These are phyloP conservation scores for Philopotamus ludificatus DNA, from an alignment of 1,140 invertebrate species.

Conservation along the genomic window DNA sequence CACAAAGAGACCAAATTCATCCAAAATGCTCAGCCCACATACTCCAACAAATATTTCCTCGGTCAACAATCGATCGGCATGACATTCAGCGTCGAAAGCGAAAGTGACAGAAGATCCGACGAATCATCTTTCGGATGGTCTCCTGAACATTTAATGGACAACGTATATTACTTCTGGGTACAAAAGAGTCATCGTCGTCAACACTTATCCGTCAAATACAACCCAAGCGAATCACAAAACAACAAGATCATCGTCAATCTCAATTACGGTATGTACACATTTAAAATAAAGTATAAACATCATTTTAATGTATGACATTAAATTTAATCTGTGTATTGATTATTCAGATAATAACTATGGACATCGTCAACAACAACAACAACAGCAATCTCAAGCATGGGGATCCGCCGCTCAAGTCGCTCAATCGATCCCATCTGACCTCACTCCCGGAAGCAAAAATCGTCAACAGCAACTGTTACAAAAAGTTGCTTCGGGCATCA, in stretches of 20 bases:
- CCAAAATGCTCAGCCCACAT: constrained; percentile 44
- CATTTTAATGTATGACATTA: neutral
- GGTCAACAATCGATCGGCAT: constrained; percentile 49
- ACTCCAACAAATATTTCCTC: constrained; percentile 45
- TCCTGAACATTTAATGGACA: constrained; percentile 13
- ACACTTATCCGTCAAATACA: constrained; percentile 8
- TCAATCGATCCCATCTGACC: constrained; percentile 39
- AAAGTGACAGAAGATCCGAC: constrained; percentile 51
- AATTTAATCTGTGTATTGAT: neutral
- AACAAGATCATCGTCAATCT: constrained; percentile 10
- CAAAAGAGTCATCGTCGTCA: neutral
- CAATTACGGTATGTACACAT: constrained; percentile 24
- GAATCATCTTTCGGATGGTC: constrained; percentile 40
- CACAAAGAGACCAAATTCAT: constrained; percentile 50
- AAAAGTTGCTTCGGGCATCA: constrained; percentile 55
- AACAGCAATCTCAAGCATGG: neutral
- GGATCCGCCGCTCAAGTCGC: constrained; percentile 6
- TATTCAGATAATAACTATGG: neutral
- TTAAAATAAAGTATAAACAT: neutral
- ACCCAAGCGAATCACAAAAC: constrained; percentile 20
- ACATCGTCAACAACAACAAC: neutral
- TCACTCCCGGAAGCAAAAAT: constrained; percentile 45
- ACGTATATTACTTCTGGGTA: neutral
- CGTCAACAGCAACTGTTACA: constrained; percentile 56
- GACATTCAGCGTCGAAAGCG: constrained; percentile 53